These are phyloP conservation scores for Amazona vittata DNA, from an alignment of 2,113 vertebrate species.

Conservation along the genomic window DNA sequence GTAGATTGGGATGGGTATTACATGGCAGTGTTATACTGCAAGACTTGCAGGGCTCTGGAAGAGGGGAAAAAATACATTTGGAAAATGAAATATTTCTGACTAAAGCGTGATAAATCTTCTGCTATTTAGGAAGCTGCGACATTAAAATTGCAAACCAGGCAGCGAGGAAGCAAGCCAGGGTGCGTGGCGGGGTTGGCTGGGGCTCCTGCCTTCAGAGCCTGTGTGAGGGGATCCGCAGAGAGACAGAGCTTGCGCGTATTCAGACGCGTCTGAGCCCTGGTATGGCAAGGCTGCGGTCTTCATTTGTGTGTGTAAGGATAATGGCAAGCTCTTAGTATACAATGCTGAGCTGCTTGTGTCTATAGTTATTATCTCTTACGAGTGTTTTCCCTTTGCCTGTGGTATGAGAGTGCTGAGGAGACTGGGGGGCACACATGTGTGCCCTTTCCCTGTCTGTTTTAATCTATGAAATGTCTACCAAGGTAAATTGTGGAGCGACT, in stretches of 20 bases:
- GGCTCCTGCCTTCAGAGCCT: background rate
- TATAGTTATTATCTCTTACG: background rate
- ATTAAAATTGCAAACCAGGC: constrained; percentile 73
- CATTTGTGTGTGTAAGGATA: background rate
- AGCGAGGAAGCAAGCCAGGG: background rate
- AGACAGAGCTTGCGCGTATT: background rate
- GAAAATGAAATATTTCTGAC: constrained; percentile 74
- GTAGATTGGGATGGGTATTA: constrained; percentile 11
- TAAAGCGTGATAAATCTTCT: constrained; percentile 56
- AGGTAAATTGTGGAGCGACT: background rate
- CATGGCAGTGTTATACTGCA: background rate
- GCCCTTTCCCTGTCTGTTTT: background rate
- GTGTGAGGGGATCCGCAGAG: background rate
- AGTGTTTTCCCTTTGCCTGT: background rate
- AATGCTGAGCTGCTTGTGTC: background rate
- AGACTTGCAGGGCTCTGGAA: constrained; percentile 8
- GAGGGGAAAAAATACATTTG: constrained; percentile 1
- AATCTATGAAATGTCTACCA: background rate
- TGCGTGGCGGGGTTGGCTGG: constrained; percentile 4
- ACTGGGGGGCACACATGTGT: background rate
- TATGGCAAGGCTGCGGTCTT: background rate
- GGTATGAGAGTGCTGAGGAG: background rate
- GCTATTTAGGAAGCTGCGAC: constrained; percentile 71
- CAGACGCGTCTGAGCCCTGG: background rate
- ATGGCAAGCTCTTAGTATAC: background rate